Conservation (phyloP, 2,888 invertebrate species). For the Stomorhina lunata region DNA sequence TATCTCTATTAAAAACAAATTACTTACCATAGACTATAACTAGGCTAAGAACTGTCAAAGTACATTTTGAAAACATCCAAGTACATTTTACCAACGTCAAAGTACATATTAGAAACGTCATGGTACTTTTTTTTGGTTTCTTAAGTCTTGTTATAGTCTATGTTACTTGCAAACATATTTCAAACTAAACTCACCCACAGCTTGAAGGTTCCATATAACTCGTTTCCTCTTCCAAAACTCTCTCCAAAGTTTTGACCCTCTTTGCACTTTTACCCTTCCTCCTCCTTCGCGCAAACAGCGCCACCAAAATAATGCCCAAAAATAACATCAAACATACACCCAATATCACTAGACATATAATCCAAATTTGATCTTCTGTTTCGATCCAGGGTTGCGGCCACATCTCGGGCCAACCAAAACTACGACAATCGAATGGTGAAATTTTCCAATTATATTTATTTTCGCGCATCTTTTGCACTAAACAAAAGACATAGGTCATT, state of each 20-base stretch:
- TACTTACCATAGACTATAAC: too few species aligned
- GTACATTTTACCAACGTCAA: too few species aligned
- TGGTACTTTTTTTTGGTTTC: too few species aligned
- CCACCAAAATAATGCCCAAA: slow-evolving; percentile 68
- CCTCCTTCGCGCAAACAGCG: slow-evolving; percentile 64
- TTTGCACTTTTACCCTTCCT: not conserved
- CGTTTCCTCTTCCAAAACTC: not conserved
- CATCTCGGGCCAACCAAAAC: slow-evolving; percentile 58
- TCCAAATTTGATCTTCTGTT: slow-evolving; percentile 43
- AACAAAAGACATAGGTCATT: slow-evolving; percentile 70
- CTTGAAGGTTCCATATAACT: not conserved
- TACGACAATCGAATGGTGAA: slow-evolving; percentile 72
- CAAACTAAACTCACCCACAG: not conserved
- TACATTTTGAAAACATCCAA: too few species aligned
- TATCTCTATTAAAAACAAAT: too few species aligned
- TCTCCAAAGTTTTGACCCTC: not conserved
- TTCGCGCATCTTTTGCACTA: slow-evolving; percentile 61
- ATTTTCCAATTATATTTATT: slow-evolving; percentile 25
- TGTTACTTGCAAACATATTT: not conserved
- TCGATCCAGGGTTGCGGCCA: slow-evolving; percentile 69
- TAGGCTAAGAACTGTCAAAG: too few species aligned
- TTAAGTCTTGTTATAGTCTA: too few species aligned
- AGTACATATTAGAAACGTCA: too few species aligned
- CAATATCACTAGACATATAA: slow-evolving; percentile 64
- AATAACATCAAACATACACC: slow-evolving; percentile 65